phyloP scores from a whole-genome alignment of 2,797 vertebrate species.

The Sebastes iracundus region DNA sequence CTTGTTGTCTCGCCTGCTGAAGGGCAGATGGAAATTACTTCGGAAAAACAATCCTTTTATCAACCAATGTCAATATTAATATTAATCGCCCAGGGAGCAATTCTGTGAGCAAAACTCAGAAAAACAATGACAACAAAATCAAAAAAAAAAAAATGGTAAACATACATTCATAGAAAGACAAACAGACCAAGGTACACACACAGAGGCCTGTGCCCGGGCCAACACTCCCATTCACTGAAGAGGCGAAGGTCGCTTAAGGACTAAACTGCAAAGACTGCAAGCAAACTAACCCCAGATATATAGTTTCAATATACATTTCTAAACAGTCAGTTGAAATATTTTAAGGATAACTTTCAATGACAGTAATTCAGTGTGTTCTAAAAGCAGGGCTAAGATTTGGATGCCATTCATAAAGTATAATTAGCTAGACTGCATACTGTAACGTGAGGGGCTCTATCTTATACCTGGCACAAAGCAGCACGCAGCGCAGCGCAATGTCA shows the following conservation, averaged over 20 bases:
- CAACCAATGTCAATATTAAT: conserved; percentile 75
- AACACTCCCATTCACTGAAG: conserved; percentile 3
- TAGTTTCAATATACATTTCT: not conserved
- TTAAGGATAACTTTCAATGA: not conserved
- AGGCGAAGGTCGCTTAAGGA: conserved; percentile 46
- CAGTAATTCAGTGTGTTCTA: not conserved
- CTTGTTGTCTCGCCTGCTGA: conserved; percentile 60
- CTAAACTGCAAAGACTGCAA: conserved; percentile 7
- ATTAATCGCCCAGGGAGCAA: conserved; percentile 69
- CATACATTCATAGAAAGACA: conserved; percentile 41
- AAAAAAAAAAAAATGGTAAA: conserved; percentile 7
- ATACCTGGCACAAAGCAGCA: too few relatives aligned
- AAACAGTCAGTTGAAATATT: not conserved
- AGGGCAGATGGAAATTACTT: conserved; percentile 76
- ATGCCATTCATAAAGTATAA: not conserved
- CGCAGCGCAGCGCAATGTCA: fast-evolving
- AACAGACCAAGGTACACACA: conserved; percentile 32
- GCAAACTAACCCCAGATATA: not conserved
- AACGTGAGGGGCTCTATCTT: not conserved
- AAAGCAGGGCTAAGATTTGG: not conserved
- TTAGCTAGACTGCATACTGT: not conserved
- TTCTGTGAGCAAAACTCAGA: conserved; percentile 47
- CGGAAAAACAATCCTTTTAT: conserved; percentile 71
- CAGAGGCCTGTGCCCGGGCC: not conserved
- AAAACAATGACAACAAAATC: conserved; percentile 12